These are phyloP conservation scores for Okamejei kenojei DNA, from an alignment of 2,797 vertebrate genomes.

Conservation along the genomic window DNA sequence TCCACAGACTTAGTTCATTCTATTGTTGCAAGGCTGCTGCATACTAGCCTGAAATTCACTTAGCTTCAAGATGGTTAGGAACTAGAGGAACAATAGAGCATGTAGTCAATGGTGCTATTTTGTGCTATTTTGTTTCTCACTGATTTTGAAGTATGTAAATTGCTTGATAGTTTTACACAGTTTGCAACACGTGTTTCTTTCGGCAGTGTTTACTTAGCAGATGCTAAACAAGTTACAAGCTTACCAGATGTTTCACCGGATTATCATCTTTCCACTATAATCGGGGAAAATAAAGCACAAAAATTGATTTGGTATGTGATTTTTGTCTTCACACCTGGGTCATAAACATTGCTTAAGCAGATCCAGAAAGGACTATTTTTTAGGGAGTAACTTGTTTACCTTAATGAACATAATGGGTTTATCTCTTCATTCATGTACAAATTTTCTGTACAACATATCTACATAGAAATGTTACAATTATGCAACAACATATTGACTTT, in stretches of 20 bases:
- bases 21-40: not conserved
- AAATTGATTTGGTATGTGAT: not conserved
- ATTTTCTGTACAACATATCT: not conserved
- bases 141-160: not conserved
- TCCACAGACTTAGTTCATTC: not conserved
- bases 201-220: too few species aligned
- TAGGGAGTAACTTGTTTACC: not conserved
- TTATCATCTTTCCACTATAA: not conserved
- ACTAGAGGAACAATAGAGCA: not conserved
- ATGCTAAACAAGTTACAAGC: not conserved
- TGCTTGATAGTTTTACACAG: not conserved
- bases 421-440: not conserved
- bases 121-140: not conserved
- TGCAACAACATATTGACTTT: not conserved
- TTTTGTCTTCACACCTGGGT: not conserved
- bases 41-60: not conserved
- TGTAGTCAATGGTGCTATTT: not conserved
- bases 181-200: not conserved
- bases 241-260: not conserved
- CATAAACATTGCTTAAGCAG: not conserved
- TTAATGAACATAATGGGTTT: not conserved
- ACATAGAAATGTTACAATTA: too few species aligned
- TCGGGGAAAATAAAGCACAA: not conserved
- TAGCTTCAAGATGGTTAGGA: not conserved
- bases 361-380: not conserved